Conservation (phyloP, 2,888 invertebrate species). For the Monopis laevigella region DNA sequence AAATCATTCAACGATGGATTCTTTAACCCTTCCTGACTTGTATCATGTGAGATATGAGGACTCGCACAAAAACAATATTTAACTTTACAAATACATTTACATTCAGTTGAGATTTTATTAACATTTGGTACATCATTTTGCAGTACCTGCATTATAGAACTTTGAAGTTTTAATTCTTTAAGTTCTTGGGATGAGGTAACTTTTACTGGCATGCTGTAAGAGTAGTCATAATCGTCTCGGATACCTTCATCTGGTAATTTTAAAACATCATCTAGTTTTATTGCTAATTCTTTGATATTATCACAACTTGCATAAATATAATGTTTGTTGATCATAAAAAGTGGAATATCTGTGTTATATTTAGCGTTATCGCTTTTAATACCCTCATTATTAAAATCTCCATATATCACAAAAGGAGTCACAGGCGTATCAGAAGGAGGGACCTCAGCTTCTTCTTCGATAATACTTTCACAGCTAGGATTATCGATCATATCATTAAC, state of each 20-base stretch:
- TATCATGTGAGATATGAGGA: slow-evolving; percentile 18
- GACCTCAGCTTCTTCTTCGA: slow-evolving; percentile 28
- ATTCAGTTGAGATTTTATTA: slow-evolving; percentile 28
- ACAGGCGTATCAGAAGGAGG: slow-evolving; percentile 26
- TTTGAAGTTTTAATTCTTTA: slow-evolving; percentile 36
- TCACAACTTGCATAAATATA: slow-evolving; percentile 50
- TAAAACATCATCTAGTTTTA: slow-evolving; percentile 37
- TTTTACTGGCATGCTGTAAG: slow-evolving; percentile 34
- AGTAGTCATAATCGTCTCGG: slow-evolving; percentile 34
- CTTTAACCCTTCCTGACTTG: background rate
- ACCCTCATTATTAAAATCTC: slow-evolving; percentile 31
- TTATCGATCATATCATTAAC: slow-evolving; percentile 36
- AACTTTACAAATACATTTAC: slow-evolving; percentile 33
- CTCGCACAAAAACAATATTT: slow-evolving; percentile 39
- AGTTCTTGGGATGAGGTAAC: slow-evolving; percentile 30
- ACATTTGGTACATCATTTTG: slow-evolving; percentile 40
- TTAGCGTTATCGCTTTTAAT: slow-evolving; percentile 33
- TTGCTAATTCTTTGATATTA: slow-evolving; percentile 38
- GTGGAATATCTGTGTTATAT: slow-evolving; percentile 41
- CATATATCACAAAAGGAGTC: slow-evolving; percentile 45
- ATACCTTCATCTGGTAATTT: slow-evolving; percentile 32
- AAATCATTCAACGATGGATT: slow-evolving; percentile 16
- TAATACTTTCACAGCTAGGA: slow-evolving; percentile 37
- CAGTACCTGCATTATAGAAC: slow-evolving; percentile 45
- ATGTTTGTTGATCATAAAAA: slow-evolving; percentile 43